These are phyloP conservation scores for Acipenser transmontanus DNA, from an alignment of 2,797 vertebrate species.

Conservation along the genomic window DNA sequence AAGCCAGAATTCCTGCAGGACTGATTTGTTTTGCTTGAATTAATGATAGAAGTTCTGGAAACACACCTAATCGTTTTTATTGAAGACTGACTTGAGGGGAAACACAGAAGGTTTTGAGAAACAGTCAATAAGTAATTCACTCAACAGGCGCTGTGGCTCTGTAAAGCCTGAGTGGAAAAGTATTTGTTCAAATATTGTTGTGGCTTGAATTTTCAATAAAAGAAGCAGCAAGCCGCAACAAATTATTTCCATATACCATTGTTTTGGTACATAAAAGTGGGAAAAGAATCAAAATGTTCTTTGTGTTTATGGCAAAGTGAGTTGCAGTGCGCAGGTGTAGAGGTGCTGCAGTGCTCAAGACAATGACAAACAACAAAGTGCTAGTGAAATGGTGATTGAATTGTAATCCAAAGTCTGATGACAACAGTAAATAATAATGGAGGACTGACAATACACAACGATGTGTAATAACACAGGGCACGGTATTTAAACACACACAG, in stretches of 20 bases:
- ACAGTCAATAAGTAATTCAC: neutral
- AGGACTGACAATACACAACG: too few species aligned
- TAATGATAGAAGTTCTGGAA: slow-evolving; percentile 18
- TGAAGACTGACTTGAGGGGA: slow-evolving; percentile 12
- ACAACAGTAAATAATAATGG: too few species aligned
- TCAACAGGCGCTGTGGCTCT: slow-evolving; percentile 16
- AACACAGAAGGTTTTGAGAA: slow-evolving; percentile 13
- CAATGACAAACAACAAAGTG: too few species aligned
- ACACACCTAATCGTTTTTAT: slow-evolving; percentile 16
- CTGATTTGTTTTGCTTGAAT: slow-evolving; percentile 14
- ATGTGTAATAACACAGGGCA: too few species aligned
- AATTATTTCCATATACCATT: slow-evolving; percentile 40
- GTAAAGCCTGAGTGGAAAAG: slow-evolving; percentile 29
- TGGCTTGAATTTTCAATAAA: slow-evolving; percentile 40
- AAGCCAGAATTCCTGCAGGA: slow-evolving; percentile 25
- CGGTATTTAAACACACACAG: too few species aligned
- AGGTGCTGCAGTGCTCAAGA: too few species aligned
- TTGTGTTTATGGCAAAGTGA: slow-evolving; percentile 18
- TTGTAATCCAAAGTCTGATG: too few species aligned
- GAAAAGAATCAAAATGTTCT: slow-evolving; percentile 34
- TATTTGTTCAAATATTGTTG: slow-evolving; percentile 29
- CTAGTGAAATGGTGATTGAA: too few species aligned
- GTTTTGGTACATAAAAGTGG: slow-evolving; percentile 30
- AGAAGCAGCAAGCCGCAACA: slow-evolving; percentile 38
- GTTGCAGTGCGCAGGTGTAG: too few species aligned